These are phyloP conservation scores for Nanger granti DNA, from an alignment of 2,113 vertebrate genomes.

Conservation along the genomic window DNA sequence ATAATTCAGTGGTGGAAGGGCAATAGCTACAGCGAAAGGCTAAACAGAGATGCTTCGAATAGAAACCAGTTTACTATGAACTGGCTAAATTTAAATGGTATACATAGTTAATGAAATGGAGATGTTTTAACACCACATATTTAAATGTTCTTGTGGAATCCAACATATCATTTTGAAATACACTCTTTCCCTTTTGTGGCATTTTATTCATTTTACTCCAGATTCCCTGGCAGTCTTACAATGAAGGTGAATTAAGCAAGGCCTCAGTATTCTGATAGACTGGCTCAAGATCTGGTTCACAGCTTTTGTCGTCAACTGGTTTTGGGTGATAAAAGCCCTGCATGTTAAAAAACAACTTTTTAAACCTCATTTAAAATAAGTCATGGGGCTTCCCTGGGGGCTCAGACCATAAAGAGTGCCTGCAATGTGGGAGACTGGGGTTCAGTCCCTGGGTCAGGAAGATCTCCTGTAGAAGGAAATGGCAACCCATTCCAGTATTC, in stretches of 20 bases:
- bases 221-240: background rate
- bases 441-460: background rate
- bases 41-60: background rate
- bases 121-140: background rate
- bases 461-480: background rate
- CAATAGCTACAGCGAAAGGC: background rate
- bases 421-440: background rate
- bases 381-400: background rate
- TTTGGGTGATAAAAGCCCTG: background rate
- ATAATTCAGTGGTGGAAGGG: background rate
- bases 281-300: background rate
- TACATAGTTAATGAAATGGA: background rate
- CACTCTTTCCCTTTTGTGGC: background rate
- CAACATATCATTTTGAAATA: background rate
- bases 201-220: background rate
- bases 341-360: background rate
- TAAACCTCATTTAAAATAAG: background rate
- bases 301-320: background rate
- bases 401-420: background rate
- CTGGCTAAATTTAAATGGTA: background rate
- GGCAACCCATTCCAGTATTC: background rate
- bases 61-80: background rate
- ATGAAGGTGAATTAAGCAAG: background rate
- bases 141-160: slow-evolving; percentile 11
- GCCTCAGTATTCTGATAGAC: background rate